Evolutionary conservation across 2,888 invertebrate species (phyloP), one percentile per base, ranked within the genome.

Genomic region (Eretmocerus hayati): DNA sequence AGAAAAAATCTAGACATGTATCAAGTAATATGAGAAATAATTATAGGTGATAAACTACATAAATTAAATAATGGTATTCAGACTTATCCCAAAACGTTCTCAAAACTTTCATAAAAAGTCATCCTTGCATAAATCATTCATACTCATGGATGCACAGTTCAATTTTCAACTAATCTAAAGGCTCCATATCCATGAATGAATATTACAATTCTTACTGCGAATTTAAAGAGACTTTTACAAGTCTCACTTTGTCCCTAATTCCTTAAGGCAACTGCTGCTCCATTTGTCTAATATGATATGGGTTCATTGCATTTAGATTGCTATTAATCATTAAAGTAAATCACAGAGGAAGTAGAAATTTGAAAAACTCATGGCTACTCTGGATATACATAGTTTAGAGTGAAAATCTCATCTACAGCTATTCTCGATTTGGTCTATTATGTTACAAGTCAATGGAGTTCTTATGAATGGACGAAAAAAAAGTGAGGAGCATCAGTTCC

Each of bases 201-300:
- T 45, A 47, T 53, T 50, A 47, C 38, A 39, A 38, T 3, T 35
- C 38, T 53, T 50, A 45, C 50, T 47, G 46, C 37, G 45, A 47
- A 36, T 46, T 35, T 40, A 37, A 38, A 26, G 41, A 51, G 43
- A 48, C 37, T 46, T 38, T 1, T 4, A 26, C 18, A n/a, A 46
- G 39, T 50, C 50, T 38, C 38, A 18, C 23, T 43, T 42, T 23
- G 40, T 42, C 38, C 42, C 21, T 45, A 33, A 19, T 2, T 46
- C 46, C 33, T n/a, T 54, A 54, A 54, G 50, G 53, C 53, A 54
- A 51, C 50, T 51, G 48, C 41, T 54, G 50, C 48, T 48, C 48
- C 41, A 46, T 48, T 54, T 33, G 43, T 47, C 18, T 23, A 46
- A 42, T 35, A 37, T 54, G 50, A 54, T 54, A 54, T 51, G 46